These are phyloP conservation scores for Agrenia bidenticulata DNA, from an alignment of 2,888 invertebrate species.

Conservation along the genomic window DNA sequence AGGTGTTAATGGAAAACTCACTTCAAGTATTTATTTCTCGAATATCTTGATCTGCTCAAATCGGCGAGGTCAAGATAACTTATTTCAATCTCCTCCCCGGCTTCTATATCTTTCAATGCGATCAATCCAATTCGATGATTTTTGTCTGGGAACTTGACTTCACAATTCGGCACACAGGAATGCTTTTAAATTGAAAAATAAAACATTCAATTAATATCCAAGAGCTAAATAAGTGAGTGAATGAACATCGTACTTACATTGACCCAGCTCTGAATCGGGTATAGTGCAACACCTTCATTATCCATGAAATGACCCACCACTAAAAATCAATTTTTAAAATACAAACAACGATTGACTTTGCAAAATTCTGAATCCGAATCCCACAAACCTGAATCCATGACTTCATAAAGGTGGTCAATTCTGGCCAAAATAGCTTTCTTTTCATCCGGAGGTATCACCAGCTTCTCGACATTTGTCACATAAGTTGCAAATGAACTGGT, in stretches of 20 bases:
- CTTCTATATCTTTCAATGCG: constrained; percentile 70
- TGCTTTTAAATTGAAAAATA: constrained; percentile 72
- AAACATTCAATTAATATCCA: no score
- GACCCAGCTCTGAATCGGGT: constrained; percentile 78
- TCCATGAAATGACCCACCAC: constrained; percentile 75
- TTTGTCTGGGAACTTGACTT: constrained; percentile 78
- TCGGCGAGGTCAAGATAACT: constrained; percentile 87
- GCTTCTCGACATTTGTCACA: constrained; percentile 73
- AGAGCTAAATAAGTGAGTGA: no score
- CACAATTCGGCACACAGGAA: constrained; percentile 86
- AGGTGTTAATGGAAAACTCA: constrained; percentile 50
- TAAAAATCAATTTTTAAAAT: constrained; percentile 33
- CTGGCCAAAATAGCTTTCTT: constrained; percentile 69
- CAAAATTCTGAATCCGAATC: no score
- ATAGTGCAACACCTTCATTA: constrained; percentile 89
- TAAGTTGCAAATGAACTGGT: constrained; percentile 85
- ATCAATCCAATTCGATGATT: constrained; percentile 74
- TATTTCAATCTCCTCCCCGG: constrained; percentile 85
- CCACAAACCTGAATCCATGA: constrained; percentile 67
- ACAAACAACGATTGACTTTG: no score
- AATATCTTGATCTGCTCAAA: constrained; percentile 76
- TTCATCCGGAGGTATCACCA: constrained; percentile 68
- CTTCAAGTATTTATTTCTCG: constrained; percentile 75
- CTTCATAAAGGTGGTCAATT: constrained; percentile 79
- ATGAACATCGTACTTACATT: neutral